Percentiles rank a stretch among this genome's conserved stretches.
Conservation (phyloP, 2,888 invertebrate species). For the Steinernema hermaphroditum region DNA sequence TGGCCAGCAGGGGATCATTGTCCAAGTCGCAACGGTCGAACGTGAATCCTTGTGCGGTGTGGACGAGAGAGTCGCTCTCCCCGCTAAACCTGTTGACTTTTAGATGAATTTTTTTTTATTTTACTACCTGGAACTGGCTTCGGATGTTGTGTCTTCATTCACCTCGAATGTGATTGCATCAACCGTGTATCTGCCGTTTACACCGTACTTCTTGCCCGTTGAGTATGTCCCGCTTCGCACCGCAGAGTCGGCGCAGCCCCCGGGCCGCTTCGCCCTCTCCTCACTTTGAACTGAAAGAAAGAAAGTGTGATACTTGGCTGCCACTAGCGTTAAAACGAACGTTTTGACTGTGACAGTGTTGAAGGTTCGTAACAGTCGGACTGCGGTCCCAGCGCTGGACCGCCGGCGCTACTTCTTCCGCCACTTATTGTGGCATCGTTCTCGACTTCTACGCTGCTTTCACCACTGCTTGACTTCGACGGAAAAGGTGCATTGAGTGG, state of each 20-base stretch:
- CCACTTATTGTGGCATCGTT: neutral
- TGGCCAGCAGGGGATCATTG: slow-evolving; percentile 44
- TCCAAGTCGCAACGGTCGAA: slow-evolving; percentile 58
- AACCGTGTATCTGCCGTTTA: neutral
- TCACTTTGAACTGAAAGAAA: neutral
- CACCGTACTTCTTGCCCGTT: slow-evolving; percentile 10
- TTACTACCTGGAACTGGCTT: slow-evolving; percentile 21
- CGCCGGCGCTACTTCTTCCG: neutral
- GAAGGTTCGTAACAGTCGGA: neutral
- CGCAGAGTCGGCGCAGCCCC: neutral
- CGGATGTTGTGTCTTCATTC: slow-evolving; percentile 25
- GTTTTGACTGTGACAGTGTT: neutral
- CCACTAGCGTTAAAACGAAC: neutral
- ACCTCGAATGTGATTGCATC: slow-evolving; percentile 5
- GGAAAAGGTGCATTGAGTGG: slow-evolving; percentile 6
- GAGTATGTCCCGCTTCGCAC: neutral
- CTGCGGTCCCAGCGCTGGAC: slow-evolving; percentile 3
- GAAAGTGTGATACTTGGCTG: neutral
- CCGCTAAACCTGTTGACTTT: neutral
- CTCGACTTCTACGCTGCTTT: neutral
- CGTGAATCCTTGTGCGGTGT: slow-evolving; percentile 45
- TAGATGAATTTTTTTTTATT: neutral
- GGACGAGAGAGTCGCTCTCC: neutral
- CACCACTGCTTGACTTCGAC: neutral
- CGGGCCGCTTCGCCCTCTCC: neutral